Conservation (phyloP, 2,888 invertebrate genomes). For the Rhamnusium bicolor region DNA sequence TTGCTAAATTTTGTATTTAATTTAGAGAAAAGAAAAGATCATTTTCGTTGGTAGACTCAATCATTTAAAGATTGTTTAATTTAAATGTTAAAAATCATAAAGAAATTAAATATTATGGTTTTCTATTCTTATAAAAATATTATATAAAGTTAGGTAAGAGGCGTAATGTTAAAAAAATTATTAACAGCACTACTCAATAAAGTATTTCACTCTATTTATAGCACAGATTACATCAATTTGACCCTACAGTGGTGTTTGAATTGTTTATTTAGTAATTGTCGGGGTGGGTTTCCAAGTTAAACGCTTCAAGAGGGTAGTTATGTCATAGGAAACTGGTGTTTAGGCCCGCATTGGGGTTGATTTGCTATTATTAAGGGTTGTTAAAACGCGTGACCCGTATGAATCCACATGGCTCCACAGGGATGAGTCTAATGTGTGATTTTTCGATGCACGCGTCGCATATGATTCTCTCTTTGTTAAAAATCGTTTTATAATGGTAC, state of each 20-base stretch:
- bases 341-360: conserved; percentile 52
- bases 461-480: conserved; percentile 7
- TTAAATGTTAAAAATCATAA: no score
- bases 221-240: conserved; percentile 20
- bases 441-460: conserved; percentile 33
- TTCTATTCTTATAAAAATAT: no score
- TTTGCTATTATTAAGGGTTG: conserved; percentile 49
- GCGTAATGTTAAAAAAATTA: no score
- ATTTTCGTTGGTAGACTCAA: no score
- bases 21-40: no score
- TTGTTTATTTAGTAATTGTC: conserved; percentile 40
- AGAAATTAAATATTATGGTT: no score
- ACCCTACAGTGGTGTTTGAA: conserved; percentile 4
- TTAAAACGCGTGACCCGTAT: conserved; percentile 57
- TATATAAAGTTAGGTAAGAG: no score
- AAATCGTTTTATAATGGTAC: conserved; percentile 15
- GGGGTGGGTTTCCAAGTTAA: conserved; percentile 40
- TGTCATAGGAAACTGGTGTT: conserved; percentile 35
- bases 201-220: background rate
- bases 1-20: no score
- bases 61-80: no score
- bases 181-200: no score
- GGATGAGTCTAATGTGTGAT: conserved; percentile 34
- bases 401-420: conserved; percentile 50
- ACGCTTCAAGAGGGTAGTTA: conserved; percentile 26